Evolutionary conservation across 2,888 invertebrate genomes (phyloP), one percentile per base, ranked within the genome.

Genomic region (Torymus texanus): DNA sequence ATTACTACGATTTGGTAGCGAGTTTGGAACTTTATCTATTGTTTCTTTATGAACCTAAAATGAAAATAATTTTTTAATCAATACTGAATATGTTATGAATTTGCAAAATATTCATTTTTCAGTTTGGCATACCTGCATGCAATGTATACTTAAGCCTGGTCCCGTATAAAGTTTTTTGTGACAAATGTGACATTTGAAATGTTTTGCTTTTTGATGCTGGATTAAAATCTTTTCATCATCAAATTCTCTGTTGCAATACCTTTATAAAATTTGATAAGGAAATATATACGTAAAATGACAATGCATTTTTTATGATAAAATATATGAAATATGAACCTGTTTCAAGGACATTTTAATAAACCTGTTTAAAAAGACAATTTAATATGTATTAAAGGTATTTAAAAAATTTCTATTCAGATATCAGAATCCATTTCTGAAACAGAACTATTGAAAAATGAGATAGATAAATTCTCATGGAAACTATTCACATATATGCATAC

Each of bases 141-240:
- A 99, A 91, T 99, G 99, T 92, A 99, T 99, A 86, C 98, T 98
- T 85, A 99, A 92, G 62, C 99, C 99, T 82, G 99, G 99, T 79
- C 98, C 98, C 75, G 99, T 99, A 91, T 98, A 99, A 85, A 99
- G 92, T 92, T 98, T 98, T 91, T 99, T 99, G 92, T 99, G 98
- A 92, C 99, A 99, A 91, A 99, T 98, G 91, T 98, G 98, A 93
- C 99, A 99, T 93, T 99, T 99, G 91, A 99, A 99, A 93, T 99
- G 99, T 91, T 99, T 99, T 67, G 99, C 99, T 91, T 99, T 99
- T 91, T 99, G 99, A 91, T 99, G 99, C 91, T 99, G 99, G 84
- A 99, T 98, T 76, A 99, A 93, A 91, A 99, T 99, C 91, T 99
- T 99, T 91, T 99, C 99, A 92, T 99, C 99, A 91, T 99, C 99